Conservation (phyloP, 1,140 invertebrate species). For the Arctopsyche grandis region DNA sequence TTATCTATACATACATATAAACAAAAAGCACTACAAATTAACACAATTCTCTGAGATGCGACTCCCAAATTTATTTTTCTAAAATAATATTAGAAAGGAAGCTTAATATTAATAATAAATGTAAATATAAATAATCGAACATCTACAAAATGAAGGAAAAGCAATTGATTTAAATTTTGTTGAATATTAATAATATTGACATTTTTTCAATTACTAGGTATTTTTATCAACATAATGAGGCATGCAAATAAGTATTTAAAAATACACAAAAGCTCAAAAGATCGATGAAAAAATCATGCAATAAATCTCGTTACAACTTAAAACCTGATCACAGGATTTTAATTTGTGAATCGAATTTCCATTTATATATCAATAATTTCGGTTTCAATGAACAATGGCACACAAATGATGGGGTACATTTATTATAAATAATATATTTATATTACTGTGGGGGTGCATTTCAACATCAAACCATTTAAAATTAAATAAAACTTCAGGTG, state of each 20-base stretch:
- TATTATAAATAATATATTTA: conserved; percentile 7
- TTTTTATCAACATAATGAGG: neutral
- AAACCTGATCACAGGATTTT: conserved; percentile 40
- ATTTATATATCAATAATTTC: neutral
- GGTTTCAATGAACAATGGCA: neutral
- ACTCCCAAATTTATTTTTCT: conserved; percentile 26
- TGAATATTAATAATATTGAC: too few species aligned
- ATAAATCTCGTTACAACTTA: conserved; percentile 71
- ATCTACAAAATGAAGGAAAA: conserved; percentile 48
- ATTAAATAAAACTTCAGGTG: neutral
- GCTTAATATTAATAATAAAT: conserved; percentile 5
- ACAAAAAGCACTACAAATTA: neutral
- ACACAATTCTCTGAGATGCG: conserved; percentile 4
- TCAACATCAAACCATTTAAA: neutral
- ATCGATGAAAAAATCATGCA: conserved; percentile 61
- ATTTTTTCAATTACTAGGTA: too few species aligned
- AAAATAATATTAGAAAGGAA: conserved; percentile 40
- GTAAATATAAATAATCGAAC: conserved; percentile 9
- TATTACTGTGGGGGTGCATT: neutral
- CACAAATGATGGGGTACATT: neutral
- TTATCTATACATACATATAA: neutral
- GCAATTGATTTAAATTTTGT: neutral
- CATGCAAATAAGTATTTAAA: neutral
- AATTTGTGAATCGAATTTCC: neutral
- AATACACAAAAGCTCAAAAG: conserved; percentile 6